Conservation (phyloP, 2,113 vertebrate genomes). For the Toxotes chatareus region DNA sequence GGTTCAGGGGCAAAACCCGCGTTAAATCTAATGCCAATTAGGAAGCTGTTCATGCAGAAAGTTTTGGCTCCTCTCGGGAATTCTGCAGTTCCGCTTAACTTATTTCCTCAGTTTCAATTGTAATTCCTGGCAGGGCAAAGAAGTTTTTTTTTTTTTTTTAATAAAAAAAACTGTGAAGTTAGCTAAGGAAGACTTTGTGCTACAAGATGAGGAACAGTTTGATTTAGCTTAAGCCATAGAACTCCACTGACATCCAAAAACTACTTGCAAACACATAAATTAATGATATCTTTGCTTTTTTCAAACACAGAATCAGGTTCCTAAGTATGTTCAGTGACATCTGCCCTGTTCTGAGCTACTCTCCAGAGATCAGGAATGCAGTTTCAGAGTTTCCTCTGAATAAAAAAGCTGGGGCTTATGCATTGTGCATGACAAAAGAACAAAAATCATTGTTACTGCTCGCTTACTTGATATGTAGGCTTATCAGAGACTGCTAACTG, state of each 20-base stretch:
- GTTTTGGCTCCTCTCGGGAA: conserved; percentile 14
- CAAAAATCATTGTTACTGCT: neutral
- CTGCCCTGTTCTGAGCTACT: neutral
- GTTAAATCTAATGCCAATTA: conserved; percentile 47
- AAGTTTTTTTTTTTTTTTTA: neutral
- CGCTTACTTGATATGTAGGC: neutral
- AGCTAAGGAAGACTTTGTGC: conserved; percentile 5
- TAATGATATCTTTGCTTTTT: conserved; percentile 16
- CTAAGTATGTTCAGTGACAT: neutral
- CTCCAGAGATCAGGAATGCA: conserved; percentile 6
- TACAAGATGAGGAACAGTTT: neutral
- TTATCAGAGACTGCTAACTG: neutral
- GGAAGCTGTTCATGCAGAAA: conserved; percentile 15
- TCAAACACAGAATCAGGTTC: conserved; percentile 6
- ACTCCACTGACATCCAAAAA: conserved; percentile 3
- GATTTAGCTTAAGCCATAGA: neutral
- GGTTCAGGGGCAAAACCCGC: conserved; percentile 7
- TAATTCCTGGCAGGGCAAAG: neutral
- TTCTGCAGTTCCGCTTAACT: neutral
- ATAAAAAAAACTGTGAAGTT: neutral
- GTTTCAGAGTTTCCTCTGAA: too few species aligned
- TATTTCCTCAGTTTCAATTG: conserved; percentile 15
- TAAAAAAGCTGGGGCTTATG: neutral
- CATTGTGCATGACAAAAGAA: neutral
- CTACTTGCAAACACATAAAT: neutral